Evolutionary conservation across 2,797 vertebrate genomes (phyloP).

Genomic region (Mareca penelope): DNA sequence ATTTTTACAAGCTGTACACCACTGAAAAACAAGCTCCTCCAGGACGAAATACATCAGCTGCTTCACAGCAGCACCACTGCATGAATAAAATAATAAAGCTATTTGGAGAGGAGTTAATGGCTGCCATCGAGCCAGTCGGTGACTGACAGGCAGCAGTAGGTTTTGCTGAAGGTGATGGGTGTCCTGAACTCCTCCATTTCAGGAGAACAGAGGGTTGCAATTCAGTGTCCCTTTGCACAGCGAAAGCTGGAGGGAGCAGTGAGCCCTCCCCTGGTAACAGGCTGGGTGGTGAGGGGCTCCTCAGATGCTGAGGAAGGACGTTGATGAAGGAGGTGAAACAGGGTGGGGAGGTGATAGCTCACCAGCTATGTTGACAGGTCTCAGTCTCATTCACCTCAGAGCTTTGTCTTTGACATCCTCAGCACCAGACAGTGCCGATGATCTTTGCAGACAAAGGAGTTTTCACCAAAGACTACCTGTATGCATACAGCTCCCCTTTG

Average conservation of each 20-base stretch:
- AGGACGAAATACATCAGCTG: not conserved
- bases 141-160: not conserved
- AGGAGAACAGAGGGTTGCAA: not conserved
- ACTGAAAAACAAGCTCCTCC: not conserved
- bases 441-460: not conserved
- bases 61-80: not conserved
- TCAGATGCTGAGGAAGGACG: not conserved
- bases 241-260: accelerated
- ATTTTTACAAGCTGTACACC: not conserved
- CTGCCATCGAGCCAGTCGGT: not conserved
- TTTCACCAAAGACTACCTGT: not conserved
- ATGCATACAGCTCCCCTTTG: not conserved
- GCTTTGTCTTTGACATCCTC: not conserved
- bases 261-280: not conserved
- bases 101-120: not conserved
- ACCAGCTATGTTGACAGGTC: not conserved
- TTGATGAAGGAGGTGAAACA: not conserved
- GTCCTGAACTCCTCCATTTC: not conserved
- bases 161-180: not conserved
- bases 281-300: not conserved
- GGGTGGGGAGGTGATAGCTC: not conserved
- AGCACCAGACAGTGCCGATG: accelerated
- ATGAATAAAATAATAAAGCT: not conserved
- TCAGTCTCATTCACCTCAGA: not conserved
- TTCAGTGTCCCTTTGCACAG: not conserved